Conservation (phyloP, 2,113 vertebrate species). For the Oreotrochilus melanogaster region DNA sequence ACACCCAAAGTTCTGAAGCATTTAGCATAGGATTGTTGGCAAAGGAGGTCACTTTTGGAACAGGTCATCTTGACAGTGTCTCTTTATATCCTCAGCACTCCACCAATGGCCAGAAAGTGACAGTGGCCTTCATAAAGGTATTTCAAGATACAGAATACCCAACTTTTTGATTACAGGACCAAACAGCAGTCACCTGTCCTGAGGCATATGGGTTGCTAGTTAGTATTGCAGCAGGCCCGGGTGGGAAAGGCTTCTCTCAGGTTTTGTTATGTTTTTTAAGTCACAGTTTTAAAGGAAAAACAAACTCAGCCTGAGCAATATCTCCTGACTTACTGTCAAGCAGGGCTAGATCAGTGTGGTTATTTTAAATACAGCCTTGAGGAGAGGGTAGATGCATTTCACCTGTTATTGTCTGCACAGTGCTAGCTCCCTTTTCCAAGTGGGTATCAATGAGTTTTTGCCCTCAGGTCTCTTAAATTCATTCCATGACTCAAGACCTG, state of each 20-base stretch:
- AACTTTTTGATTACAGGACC: neutral
- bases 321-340: neutral
- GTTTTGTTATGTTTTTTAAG: neutral
- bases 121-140: neutral
- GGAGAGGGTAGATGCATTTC: neutral
- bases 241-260: neutral
- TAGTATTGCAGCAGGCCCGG: neutral
- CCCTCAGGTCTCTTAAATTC: constrained; percentile 34
- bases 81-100: constrained; percentile 17
- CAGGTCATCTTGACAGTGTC: neutral
- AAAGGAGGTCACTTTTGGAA: neutral
- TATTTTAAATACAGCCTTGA: neutral
- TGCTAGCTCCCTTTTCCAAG: neutral
- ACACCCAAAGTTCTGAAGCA: neutral
- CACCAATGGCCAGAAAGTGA: neutral
- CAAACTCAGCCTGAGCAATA: neutral
- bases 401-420: constrained; percentile 26
- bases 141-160: neutral
- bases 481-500: constrained; percentile 13
- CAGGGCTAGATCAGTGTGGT: neutral
- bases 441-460: neutral
- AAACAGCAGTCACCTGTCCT: constrained; percentile 5
- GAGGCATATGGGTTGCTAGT: neutral
- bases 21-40: neutral
- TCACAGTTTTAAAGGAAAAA: neutral